Percentiles rank a stretch among this genome's conserved stretches.
phyloP scores from a whole-genome alignment of 2,797 vertebrate species.

The Urophycis tenuis region DNA sequence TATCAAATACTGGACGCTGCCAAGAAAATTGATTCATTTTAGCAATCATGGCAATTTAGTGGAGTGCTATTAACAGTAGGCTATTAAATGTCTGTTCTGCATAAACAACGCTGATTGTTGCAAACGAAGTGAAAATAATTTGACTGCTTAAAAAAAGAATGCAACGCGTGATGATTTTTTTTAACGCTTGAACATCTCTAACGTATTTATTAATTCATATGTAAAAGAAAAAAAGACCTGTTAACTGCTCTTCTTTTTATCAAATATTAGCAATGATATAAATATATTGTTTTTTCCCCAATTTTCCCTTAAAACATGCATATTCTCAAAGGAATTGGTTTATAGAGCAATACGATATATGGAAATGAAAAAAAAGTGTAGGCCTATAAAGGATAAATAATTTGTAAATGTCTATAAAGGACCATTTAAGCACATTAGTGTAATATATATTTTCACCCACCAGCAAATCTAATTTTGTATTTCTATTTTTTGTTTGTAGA shows the following conservation, averaged over 20 bases:
- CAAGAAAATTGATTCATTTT: conserved; percentile 92
- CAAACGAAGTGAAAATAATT: conserved; percentile 59
- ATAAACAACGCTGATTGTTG: conserved; percentile 93
- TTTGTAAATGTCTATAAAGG: background rate
- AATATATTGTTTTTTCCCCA: background rate
- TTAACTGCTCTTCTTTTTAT: background rate
- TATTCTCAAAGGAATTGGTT: background rate
- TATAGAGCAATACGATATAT: background rate
- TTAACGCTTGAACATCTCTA: background rate
- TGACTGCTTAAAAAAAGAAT: conserved; percentile 34
- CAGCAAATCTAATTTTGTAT: background rate
- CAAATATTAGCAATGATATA: background rate
- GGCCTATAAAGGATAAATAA: background rate
- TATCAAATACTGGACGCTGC: conserved; percentile 88
- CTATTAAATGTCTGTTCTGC: conserved; percentile 90
- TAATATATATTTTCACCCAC: background rate
- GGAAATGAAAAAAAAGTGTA: background rate
- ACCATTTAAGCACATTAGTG: background rate
- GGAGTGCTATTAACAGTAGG: conserved; percentile 88
- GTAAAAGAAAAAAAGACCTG: background rate
- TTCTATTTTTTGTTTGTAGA: conserved; percentile 26
- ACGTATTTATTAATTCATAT: background rate
- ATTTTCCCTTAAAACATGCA: background rate
- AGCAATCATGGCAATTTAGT: conserved; percentile 98
- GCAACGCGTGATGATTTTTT: conserved; percentile 19